Evolutionary conservation across 1,140 invertebrate species (phyloP).

Genomic region (Euschistus heros): DNA sequence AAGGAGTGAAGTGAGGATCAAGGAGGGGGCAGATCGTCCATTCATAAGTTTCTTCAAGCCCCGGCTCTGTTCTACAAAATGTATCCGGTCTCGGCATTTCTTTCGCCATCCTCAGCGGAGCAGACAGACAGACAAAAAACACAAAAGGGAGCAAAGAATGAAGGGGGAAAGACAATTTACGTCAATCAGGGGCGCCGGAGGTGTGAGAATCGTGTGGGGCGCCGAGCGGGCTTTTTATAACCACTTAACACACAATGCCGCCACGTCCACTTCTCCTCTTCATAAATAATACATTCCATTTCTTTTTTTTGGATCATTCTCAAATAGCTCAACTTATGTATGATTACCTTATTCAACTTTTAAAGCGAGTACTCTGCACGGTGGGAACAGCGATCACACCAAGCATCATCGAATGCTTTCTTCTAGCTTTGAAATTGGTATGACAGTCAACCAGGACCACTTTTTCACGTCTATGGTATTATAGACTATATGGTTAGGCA

Average conservation of each 20-base stretch:
- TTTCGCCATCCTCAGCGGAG: neutral
- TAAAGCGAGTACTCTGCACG: too few species aligned
- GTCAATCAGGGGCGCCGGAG: conserved; percentile 7
- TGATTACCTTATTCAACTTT: too few species aligned
- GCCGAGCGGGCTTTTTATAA: neutral
- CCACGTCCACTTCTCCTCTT: neutral
- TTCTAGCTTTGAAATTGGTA: too few species aligned
- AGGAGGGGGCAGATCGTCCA: neutral
- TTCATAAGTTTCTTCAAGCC: neutral
- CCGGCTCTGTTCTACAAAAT: neutral
- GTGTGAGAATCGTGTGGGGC: neutral
- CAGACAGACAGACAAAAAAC: neutral
- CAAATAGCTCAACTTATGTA: too few species aligned
- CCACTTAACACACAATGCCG: conserved; percentile 8
- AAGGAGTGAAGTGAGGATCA: neutral
- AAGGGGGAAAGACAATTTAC: conserved; percentile 1
- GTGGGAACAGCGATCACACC: too few species aligned
- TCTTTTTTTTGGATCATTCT: too few species aligned
- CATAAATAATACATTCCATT: conserved; percentile 4
- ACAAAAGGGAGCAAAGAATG: neutral
- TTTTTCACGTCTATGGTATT: too few species aligned
- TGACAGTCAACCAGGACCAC: too few species aligned
- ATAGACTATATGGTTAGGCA: too few species aligned
- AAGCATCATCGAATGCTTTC: too few species aligned
- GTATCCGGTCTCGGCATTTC: neutral